These are phyloP conservation scores for Burhinus bistriatus DNA, from an alignment of 2,113 vertebrate species.

Conservation along the genomic window DNA sequence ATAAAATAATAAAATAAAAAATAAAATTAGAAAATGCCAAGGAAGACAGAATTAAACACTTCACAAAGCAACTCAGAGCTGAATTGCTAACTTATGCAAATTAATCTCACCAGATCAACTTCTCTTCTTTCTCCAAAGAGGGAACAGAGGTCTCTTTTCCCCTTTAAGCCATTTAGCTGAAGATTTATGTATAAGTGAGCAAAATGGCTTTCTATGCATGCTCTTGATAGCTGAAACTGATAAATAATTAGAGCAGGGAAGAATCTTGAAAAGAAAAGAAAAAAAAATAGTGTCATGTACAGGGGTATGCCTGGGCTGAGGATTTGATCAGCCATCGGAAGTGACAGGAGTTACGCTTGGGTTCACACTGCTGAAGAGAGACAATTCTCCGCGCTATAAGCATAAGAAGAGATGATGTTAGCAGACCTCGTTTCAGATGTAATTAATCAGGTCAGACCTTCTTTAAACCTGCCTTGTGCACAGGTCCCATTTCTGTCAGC, in stretches of 20 bases:
- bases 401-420: not conserved
- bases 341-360: not conserved
- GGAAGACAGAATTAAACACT: not conserved
- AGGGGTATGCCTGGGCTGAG: not conserved
- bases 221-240: not conserved
- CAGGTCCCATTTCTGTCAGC: not conserved
- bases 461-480: not conserved
- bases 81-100: not conserved
- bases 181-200: not conserved
- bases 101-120: not conserved
- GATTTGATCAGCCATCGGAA: not conserved
- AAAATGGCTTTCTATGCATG: not conserved
- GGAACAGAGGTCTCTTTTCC: not conserved
- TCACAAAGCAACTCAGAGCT: not conserved
- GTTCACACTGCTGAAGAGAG: not conserved
- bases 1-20: not conserved
- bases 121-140: not conserved
- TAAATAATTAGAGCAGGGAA: not conserved
- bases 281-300: not conserved
- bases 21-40: not conserved
- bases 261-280: not conserved
- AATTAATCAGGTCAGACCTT: not conserved
- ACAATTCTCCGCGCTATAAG: not conserved
- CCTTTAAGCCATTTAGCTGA: not conserved
- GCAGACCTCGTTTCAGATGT: not conserved